Base-by-base conservation (phyloP, 2,888 invertebrate species). In the Lepidochrysops patricia region DNA sequence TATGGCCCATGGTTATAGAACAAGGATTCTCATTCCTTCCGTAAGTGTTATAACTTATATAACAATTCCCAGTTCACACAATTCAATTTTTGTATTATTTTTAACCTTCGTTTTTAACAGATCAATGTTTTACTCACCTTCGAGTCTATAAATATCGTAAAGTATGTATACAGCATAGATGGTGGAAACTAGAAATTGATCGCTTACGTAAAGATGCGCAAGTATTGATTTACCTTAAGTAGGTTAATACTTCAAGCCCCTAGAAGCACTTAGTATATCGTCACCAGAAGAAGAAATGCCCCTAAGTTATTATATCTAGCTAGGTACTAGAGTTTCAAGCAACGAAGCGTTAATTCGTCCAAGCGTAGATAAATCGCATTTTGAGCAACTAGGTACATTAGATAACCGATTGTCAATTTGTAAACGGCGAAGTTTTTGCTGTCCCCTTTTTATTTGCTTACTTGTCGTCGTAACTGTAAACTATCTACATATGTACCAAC, bases 201-300 rank as follows among this genome's bases (percentile, higher is more conserved):
- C 23, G 23, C 23, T 43, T 43, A 43, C 43, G 43, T 43, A 43
- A 43, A 43, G 43, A 43, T 43, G 43, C 43, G 43, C 43, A 43
- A 19, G 19, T 43, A 43, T 43, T 43, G 43, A 43, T 43, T 43
- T 43, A 23, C 19, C 19, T 43, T 6, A 43, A 43, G 43, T 43
- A 23, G 43, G 43, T 43, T 23, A 43, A 43, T 43, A 23, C 43
- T 43, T 43, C 12, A 19, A 23, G 43, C 23, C 23, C 43, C 43
- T 43, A 19, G 43, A 19, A 7, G 12, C 12, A 43, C 43, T 4
- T 43, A 4, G 19, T 19, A 19, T 35, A 35, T 35, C 12, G 13
- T 43, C 9, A 19, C 19, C 9, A 43, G 43, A 43, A 43, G 19
- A 15, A 9, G 19, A 43, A 43, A n/a, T n/a, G 19, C 43, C 37